phyloP scores from a whole-genome alignment of 2,113 vertebrate species.

The Euleptes europaea region DNA sequence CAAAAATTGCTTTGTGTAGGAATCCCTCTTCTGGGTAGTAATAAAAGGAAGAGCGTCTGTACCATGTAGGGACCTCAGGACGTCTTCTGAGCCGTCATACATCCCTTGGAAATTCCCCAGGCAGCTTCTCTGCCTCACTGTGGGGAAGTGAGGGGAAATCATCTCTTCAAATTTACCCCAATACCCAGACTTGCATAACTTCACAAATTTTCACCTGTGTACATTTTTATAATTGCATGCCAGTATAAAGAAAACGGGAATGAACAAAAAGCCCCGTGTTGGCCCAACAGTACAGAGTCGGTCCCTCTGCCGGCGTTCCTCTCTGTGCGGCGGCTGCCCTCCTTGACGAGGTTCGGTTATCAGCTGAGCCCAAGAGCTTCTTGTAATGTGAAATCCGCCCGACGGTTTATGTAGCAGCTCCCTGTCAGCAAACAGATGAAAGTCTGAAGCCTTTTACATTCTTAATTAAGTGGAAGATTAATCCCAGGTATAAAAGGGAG shows the following conservation, averaged over 20 bases:
- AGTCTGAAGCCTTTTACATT: neutral
- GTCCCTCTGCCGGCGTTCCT: neutral
- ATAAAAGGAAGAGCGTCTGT: neutral
- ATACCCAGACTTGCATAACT: neutral
- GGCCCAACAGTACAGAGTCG: neutral
- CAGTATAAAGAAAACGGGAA: neutral
- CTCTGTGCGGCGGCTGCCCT: neutral
- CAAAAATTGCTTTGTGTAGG: neutral
- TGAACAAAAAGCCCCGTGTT: neutral
- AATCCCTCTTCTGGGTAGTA: neutral
- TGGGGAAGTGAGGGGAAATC: neutral
- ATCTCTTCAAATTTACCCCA: neutral
- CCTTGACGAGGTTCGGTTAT: neutral
- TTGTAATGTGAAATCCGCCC: neutral
- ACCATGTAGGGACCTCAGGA: neutral
- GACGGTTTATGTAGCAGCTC: neutral
- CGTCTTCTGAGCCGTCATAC: too few species aligned
- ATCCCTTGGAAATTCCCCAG: neutral
- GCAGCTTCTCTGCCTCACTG: neutral
- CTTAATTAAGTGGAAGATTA: constrained; percentile 22
- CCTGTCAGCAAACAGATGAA: neutral
- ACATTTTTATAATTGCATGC: neutral
- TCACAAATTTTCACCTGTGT: neutral
- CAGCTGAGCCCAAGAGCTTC: constrained; percentile 11
- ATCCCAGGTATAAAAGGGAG: neutral